These are phyloP conservation scores for Neosalanx taihuensis DNA, from an alignment of 2,797 vertebrate genomes.

Conservation along the genomic window DNA sequence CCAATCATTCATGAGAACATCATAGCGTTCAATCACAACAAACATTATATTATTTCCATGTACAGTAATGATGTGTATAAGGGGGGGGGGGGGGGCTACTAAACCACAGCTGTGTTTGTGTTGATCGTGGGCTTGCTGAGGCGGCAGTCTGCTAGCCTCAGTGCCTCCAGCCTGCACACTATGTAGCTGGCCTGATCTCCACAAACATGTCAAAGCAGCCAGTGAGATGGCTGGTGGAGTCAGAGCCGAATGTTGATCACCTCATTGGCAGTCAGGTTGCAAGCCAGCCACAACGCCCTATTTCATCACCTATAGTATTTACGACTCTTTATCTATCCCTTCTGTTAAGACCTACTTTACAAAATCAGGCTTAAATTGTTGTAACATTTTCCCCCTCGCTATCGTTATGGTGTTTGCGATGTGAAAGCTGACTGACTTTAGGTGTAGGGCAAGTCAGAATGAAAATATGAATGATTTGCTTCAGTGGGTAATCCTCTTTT, in stretches of 20 bases:
- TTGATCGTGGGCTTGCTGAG: slow-evolving; percentile 40
- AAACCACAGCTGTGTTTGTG: slow-evolving; percentile 32
- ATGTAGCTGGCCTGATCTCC: slow-evolving; percentile 50
- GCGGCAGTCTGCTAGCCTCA: slow-evolving; percentile 45
- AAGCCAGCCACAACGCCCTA: slow-evolving; percentile 47
- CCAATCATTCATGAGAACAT: background rate
- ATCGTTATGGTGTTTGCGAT: slow-evolving; percentile 7
- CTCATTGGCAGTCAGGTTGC: slow-evolving; percentile 58
- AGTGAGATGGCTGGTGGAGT: slow-evolving; percentile 57
- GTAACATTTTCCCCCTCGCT: slow-evolving; percentile 7
- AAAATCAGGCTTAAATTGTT: slow-evolving; percentile 26
- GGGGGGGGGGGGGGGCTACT: background rate
- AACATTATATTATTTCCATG: slow-evolving; percentile 15
- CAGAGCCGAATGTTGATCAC: slow-evolving; percentile 61
- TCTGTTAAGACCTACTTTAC: slow-evolving; percentile 27
- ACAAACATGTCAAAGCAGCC: slow-evolving; percentile 66
- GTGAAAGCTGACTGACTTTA: slow-evolving; percentile 27
- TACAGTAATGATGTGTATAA: background rate
- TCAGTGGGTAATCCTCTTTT: slow-evolving; percentile 28
- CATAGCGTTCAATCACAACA: background rate
- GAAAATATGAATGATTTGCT: slow-evolving; percentile 22
- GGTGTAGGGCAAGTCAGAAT: slow-evolving; percentile 7
- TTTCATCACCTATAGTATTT: slow-evolving; percentile 56
- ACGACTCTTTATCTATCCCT: slow-evolving; percentile 36
- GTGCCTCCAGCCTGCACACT: slow-evolving; percentile 47